These are phyloP conservation scores for Thalassophryne amazonica DNA, from an alignment of 2,797 vertebrate genomes.

Conservation along the genomic window DNA sequence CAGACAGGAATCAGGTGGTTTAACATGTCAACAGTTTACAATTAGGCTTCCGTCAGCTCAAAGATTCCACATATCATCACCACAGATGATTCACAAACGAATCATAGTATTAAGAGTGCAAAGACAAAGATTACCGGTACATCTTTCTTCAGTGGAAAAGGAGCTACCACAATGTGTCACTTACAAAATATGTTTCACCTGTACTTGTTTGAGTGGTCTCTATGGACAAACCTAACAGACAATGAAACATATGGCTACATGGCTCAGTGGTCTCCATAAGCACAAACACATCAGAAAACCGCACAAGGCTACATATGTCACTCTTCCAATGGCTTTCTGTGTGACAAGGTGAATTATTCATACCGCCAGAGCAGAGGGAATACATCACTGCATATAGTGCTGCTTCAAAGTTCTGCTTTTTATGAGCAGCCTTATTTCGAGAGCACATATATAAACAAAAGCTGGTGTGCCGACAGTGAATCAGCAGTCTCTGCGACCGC, in stretches of 20 bases:
- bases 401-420: constrained; percentile 69
- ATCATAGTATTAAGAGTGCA: constrained; percentile 34
- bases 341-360: constrained; percentile 71
- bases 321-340: constrained; percentile 63
- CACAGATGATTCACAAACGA: constrained; percentile 61
- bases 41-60: constrained; percentile 52
- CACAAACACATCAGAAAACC: constrained; percentile 45
- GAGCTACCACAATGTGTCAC: constrained; percentile 31
- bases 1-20: constrained; percentile 46
- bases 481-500: constrained; percentile 79
- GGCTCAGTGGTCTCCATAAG: constrained; percentile 35
- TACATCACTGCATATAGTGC: constrained; percentile 60
- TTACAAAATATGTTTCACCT: constrained; percentile 32
- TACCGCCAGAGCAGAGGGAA: constrained; percentile 47
- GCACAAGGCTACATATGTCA: constrained; percentile 67
- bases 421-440: constrained; percentile 85
- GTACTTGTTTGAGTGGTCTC: constrained; percentile 14
- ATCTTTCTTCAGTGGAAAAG: constrained; percentile 21
- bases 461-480: constrained; percentile 76
- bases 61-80: constrained; percentile 57
- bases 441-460: constrained; percentile 82
- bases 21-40: constrained; percentile 72
- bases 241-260: constrained; percentile 66
- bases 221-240: constrained; percentile 17
- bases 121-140: constrained; percentile 53